Conservation (phyloP, 2,888 invertebrate species). For the Muscina levida region DNA sequence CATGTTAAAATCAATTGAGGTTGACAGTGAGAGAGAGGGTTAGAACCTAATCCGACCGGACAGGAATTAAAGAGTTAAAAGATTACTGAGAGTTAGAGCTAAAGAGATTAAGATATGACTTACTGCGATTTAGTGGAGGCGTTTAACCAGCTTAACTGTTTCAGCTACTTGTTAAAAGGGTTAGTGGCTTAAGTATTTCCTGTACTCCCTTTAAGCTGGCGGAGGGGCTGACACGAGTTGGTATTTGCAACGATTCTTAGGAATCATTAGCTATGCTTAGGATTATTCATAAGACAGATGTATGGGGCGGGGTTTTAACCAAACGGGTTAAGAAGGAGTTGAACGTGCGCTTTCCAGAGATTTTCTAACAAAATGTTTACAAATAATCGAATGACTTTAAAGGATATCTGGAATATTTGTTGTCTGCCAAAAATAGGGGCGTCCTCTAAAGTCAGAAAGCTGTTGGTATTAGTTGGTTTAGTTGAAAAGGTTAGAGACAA, state of each 20-base stretch:
- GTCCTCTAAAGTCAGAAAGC: conserved; percentile 58
- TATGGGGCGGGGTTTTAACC: background rate
- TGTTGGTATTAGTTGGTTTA: conserved; percentile 17
- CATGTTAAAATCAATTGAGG: conserved; percentile 51
- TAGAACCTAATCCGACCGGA: conserved; percentile 45
- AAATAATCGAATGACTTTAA: conserved; percentile 34
- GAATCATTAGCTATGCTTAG: conserved; percentile 47
- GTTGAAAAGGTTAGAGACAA: too few relatives aligned
- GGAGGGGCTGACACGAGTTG: background rate
- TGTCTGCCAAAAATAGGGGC: conserved; percentile 13
- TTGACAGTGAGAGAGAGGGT: conserved; percentile 45
- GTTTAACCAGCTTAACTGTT: conserved; percentile 62
- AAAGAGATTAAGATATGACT: too few relatives aligned
- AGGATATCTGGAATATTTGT: background rate
- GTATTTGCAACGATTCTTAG: too few relatives aligned
- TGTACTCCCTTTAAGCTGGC: background rate
- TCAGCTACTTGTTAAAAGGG: conserved; percentile 63
- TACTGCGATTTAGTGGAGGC: conserved; percentile 39
- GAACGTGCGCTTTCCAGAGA: conserved; percentile 7
- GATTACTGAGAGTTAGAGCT: too few relatives aligned
- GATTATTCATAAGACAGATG: conserved; percentile 49
- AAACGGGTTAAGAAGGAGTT: conserved; percentile 30
- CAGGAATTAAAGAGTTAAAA: conserved; percentile 45
- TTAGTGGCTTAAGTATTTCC: conserved; percentile 26
- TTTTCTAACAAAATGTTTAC: conserved; percentile 41